Evolutionary conservation across 2,797 vertebrate species (phyloP).

Genomic region (Tokudaia tokunoshimensis): DNA sequence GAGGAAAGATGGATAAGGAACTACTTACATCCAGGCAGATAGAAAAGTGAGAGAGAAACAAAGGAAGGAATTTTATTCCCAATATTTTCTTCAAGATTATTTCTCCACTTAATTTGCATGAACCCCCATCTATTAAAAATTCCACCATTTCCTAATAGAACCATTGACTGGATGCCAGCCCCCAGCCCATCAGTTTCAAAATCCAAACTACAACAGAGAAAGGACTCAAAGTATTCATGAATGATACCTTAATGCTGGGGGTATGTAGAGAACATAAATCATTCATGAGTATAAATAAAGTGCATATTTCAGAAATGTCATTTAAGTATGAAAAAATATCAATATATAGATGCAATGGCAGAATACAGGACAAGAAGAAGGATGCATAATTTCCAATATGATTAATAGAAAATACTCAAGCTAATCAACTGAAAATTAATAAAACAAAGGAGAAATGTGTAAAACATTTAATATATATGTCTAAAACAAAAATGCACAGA

Average conservation of each 20-base stretch:
- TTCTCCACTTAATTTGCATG: neutral
- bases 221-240: neutral
- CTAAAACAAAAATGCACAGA: neutral
- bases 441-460: neutral
- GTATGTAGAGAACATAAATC: neutral
- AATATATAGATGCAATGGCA: neutral
- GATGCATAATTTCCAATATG: neutral
- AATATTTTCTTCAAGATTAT: neutral
- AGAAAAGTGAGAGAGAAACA: neutral
- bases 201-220: neutral
- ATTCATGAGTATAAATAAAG: neutral
- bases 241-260: neutral
- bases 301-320: neutral
- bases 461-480: neutral
- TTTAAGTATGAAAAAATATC: neutral
- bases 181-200: neutral
- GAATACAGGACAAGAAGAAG: neutral
- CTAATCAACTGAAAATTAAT: neutral
- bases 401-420: neutral
- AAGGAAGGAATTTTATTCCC: rapidly evolving
- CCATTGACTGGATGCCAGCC: neutral
- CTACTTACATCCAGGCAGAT: neutral
- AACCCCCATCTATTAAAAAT: neutral
- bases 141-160: neutral
- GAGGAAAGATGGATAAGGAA: rapidly evolving